A percentile compares a stretch with the other conserved stretches of the same genome.
Evolutionary conservation across 2,113 vertebrate genomes (phyloP).

Genomic region (Spizaetus ornatus): DNA sequence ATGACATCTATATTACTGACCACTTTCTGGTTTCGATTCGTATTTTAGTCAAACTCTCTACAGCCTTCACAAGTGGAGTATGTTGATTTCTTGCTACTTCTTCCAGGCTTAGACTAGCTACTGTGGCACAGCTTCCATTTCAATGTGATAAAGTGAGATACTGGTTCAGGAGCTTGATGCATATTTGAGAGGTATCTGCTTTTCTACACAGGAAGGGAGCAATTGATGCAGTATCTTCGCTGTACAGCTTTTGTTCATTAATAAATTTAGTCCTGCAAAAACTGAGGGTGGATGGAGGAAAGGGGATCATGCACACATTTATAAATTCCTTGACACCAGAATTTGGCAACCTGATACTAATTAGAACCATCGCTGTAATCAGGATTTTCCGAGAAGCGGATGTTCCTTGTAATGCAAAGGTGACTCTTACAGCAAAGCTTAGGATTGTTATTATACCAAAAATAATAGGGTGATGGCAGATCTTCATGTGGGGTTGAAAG

Average conservation of each 20-base stretch:
- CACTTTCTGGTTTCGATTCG: not conserved
- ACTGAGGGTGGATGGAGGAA: not conserved
- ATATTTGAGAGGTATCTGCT: not conserved
- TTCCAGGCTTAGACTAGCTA: not conserved
- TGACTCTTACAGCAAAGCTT: not conserved
- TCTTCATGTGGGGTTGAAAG: not conserved
- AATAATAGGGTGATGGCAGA: not conserved
- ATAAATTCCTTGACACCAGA: not conserved
- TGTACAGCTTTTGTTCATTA: not conserved
- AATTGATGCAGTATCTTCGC: not conserved
- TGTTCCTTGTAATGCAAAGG: not conserved
- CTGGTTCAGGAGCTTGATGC: not conserved
- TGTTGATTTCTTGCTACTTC: not conserved
- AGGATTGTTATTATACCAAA: not conserved
- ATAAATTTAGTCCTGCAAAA: not conserved
- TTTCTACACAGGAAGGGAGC: not conserved
- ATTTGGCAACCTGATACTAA: not conserved
- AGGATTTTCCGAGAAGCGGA: not conserved
- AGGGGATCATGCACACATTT: not conserved
- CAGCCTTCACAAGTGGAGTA: not conserved
- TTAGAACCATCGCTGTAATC: not conserved
- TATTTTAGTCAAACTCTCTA: not conserved
- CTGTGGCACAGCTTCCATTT: not conserved
- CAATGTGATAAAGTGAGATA: not conserved
- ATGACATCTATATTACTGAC: not conserved